phyloP scores from a whole-genome alignment of 2,113 vertebrate species.

The Pogona vitticeps region DNA sequence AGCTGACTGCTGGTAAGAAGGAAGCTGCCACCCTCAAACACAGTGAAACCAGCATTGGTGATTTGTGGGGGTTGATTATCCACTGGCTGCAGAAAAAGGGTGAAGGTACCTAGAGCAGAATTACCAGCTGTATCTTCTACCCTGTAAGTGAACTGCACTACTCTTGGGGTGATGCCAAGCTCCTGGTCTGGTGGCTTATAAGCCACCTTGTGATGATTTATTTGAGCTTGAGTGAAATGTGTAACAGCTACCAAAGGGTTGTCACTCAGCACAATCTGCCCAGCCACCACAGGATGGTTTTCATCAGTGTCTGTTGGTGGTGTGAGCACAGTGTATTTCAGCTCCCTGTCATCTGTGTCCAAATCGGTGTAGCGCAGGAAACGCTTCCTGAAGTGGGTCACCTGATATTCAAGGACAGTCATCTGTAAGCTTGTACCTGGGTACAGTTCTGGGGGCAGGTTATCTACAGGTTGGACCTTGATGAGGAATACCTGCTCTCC shows the following conservation, averaged over 20 bases:
- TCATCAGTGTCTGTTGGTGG: conserved; percentile 67
- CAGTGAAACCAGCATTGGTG: conserved; percentile 68
- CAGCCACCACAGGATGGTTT: conserved; percentile 59
- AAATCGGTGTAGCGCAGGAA: conserved; percentile 68
- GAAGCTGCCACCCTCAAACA: conserved; percentile 61
- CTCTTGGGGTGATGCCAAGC: conserved; percentile 59
- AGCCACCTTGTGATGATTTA: conserved; percentile 71
- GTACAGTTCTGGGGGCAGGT: conserved; percentile 61
- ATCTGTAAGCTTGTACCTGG: conserved; percentile 70
- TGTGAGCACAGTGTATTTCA: conserved; percentile 68
- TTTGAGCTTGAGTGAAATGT: conserved; percentile 72
- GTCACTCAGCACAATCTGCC: conserved; percentile 67
- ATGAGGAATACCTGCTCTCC: conserved; percentile 63
- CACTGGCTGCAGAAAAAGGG: conserved; percentile 69
- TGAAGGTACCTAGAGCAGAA: conserved; percentile 64
- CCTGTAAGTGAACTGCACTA: conserved; percentile 70
- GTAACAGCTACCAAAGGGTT: conserved; percentile 44
- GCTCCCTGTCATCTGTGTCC: conserved; percentile 66
- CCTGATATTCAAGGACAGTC: conserved; percentile 68
- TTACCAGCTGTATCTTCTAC: conserved; percentile 72
- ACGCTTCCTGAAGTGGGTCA: conserved; percentile 68
- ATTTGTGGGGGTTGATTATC: conserved; percentile 68
- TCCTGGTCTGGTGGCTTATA: conserved; percentile 67
- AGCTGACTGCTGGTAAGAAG: conserved; percentile 74
- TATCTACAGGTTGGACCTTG: conserved; percentile 63